Conservation (phyloP, 2,888 invertebrate genomes). For the Blastobasis lacticolella region DNA sequence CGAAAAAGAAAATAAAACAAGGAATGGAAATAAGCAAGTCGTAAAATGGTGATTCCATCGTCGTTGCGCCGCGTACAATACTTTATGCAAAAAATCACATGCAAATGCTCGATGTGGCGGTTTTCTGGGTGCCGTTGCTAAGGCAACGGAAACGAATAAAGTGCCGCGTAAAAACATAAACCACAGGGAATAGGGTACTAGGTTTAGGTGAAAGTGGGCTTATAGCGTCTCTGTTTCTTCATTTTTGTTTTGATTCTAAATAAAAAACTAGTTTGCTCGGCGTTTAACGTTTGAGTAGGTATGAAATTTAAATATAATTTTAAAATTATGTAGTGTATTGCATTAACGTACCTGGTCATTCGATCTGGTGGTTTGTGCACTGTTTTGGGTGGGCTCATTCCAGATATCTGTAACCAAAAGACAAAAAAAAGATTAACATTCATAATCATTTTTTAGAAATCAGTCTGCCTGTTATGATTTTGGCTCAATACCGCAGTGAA, state of each 20-base stretch:
- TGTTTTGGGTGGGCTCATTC: slow-evolving; percentile 50
- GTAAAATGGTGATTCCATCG: slow-evolving; percentile 28
- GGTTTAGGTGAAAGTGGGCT: too few relatives aligned
- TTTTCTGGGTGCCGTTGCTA: slow-evolving; percentile 16
- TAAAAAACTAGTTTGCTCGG: background rate
- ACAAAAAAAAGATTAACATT: slow-evolving; percentile 3
- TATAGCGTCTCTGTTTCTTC: too few relatives aligned
- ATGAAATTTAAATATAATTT: background rate
- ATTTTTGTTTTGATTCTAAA: too few relatives aligned
- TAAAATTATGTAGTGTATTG: background rate
- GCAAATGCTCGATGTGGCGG: slow-evolving; percentile 23
- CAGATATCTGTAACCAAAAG: slow-evolving; percentile 57
- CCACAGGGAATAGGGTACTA: background rate
- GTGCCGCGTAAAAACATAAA: background rate
- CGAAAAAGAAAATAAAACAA: slow-evolving; percentile 1
- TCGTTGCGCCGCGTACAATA: slow-evolving; percentile 22
- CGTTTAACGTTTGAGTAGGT: background rate
- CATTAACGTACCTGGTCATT: slow-evolving; percentile 48
- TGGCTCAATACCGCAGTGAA: too few relatives aligned
- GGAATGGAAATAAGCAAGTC: slow-evolving; percentile 17
- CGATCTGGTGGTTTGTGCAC: slow-evolving; percentile 54
- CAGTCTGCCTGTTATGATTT: too few relatives aligned
- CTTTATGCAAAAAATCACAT: slow-evolving; percentile 24
- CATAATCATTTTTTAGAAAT: background rate
- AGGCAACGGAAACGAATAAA: slow-evolving; percentile 14